A percentile compares a stretch with the other conserved stretches of the same genome.
phyloP scores from a whole-genome alignment of 2,113 vertebrate species.

The Clarias magur region DNA sequence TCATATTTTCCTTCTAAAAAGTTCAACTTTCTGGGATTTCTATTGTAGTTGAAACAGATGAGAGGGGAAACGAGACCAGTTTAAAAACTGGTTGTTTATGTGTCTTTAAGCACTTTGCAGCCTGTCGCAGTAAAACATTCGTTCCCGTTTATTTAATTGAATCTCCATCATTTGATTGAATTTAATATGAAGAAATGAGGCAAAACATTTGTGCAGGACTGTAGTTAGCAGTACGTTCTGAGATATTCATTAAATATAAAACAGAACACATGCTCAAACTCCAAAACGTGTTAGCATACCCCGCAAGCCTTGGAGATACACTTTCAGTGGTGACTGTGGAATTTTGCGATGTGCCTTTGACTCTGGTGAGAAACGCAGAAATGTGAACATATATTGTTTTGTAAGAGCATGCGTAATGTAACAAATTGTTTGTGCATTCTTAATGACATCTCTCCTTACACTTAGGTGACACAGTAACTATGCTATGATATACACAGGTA shows the following conservation, averaged over 20 bases:
- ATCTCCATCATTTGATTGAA: too few relatives aligned
- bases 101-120: too few relatives aligned
- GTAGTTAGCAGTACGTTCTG: background rate
- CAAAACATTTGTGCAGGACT: too few relatives aligned
- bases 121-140: too few relatives aligned
- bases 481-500: conserved; percentile 3
- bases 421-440: background rate
- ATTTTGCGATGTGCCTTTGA: conserved; percentile 53
- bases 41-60: too few relatives aligned
- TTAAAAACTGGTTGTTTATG: too few relatives aligned
- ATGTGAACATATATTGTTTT: background rate
- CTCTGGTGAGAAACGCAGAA: conserved; percentile 54
- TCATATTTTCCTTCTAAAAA: too few relatives aligned
- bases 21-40: too few relatives aligned
- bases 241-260: background rate
- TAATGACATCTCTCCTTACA: background rate
- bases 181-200: too few relatives aligned
- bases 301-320: conserved; percentile 63
- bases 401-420: conserved; percentile 10
- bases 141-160: too few relatives aligned
- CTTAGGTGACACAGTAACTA: background rate
- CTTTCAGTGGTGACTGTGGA: conserved; percentile 57
- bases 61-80: too few relatives aligned
- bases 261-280: background rate
- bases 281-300: conserved; percentile 58